Conservation (phyloP, 2,797 vertebrate genomes). For the Myotis planiceps region DNA sequence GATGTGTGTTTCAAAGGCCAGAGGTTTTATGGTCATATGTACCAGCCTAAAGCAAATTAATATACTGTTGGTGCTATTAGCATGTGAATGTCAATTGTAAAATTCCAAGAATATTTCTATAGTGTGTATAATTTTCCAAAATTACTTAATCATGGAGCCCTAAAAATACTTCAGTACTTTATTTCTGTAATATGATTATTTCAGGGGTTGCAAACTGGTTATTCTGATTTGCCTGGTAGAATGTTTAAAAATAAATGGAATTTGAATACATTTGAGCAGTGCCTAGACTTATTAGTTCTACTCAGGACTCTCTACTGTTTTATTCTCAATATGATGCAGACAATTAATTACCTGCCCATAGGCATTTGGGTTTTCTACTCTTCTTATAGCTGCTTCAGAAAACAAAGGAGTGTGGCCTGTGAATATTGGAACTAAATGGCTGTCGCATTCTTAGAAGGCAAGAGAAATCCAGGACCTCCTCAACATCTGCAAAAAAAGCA, state of each 20-base stretch:
- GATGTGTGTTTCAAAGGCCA: not conserved
- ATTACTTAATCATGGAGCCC: not conserved
- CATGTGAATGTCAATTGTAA: not conserved
- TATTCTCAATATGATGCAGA: not conserved
- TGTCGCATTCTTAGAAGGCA: not conserved
- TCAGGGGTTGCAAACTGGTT: not conserved
- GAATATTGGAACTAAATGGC: not conserved
- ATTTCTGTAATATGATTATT: not conserved
- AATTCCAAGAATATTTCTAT: not conserved
- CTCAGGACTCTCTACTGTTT: not conserved
- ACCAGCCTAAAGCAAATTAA: not conserved
- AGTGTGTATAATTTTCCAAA: not conserved
- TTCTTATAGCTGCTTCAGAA: not conserved
- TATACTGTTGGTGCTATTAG: not conserved
- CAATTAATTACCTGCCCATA: not conserved
- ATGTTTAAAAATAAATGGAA: constrained; percentile 24
- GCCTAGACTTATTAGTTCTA: not conserved
- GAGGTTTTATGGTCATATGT: not conserved
- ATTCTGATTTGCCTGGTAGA: not conserved
- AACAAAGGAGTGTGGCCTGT: not conserved
- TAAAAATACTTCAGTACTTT: not conserved
- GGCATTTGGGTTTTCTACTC: not conserved
- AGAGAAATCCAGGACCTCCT: not conserved
- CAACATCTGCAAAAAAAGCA: not conserved
- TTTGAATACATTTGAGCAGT: not conserved